Percentiles rank a stretch among this genome's conserved stretches.
These are phyloP conservation scores for Nothura maculosa DNA, from an alignment of 2,797 vertebrate species.

Conservation along the genomic window DNA sequence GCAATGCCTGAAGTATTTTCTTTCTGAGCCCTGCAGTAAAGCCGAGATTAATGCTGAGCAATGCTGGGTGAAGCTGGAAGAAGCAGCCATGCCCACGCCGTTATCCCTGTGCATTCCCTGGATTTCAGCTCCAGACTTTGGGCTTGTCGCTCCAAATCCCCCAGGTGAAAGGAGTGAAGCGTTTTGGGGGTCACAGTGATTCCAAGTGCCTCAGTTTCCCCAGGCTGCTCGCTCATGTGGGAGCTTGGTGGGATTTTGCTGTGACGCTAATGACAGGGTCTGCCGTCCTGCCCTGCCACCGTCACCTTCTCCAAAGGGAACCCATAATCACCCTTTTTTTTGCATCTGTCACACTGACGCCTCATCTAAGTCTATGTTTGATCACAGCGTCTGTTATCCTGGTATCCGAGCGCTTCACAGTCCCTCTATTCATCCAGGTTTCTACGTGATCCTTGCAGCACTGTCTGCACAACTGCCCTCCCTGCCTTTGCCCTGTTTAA, in stretches of 20 bases:
- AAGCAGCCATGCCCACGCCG: fast-evolving
- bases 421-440: not conserved
- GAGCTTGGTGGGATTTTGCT: not conserved
- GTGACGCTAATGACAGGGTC: slow-evolving; percentile 22
- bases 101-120: not conserved
- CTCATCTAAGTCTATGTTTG: slow-evolving; percentile 2
- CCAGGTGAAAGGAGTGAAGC: not conserved
- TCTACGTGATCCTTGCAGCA: not conserved
- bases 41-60: not conserved
- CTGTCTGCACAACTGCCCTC: not conserved
- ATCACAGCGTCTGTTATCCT: not conserved
- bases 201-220: not conserved
- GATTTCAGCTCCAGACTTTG: not conserved
- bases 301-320: not conserved
- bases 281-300: not conserved
- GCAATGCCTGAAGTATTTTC: not conserved
- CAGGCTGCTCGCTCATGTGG: not conserved
- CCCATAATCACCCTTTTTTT: slow-evolving; percentile 39
- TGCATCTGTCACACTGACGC: not conserved
- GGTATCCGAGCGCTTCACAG: not conserved
- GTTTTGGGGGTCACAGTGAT: not conserved
- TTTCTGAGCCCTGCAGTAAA: too few species aligned
- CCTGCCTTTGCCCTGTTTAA: too few species aligned
- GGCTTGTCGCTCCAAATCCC: not conserved
- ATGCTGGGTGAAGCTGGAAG: not conserved